These are phyloP conservation scores for Lissonota sp. DNA, from an alignment of 2,888 invertebrate species.

Conservation along the genomic window DNA sequence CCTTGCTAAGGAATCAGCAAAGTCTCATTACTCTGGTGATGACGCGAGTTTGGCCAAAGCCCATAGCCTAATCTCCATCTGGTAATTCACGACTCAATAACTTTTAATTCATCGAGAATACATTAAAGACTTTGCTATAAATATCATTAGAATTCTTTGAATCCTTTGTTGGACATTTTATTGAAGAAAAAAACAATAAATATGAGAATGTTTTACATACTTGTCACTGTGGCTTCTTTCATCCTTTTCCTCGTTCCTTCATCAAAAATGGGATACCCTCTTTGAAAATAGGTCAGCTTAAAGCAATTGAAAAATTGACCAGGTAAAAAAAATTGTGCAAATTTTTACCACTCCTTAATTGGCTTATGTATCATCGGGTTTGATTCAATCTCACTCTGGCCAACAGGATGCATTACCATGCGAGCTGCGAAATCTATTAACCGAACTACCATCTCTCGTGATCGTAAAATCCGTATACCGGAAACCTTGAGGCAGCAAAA, in stretches of 20 bases:
- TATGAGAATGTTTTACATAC: too few relatives aligned
- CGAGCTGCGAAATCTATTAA: background rate
- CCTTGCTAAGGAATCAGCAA: conserved; percentile 60
- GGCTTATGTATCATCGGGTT: background rate
- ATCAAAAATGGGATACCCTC: too few relatives aligned
- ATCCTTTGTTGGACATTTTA: too few relatives aligned
- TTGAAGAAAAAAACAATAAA: too few relatives aligned
- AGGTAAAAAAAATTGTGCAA: background rate
- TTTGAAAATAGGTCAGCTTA: background rate
- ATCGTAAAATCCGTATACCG: background rate
- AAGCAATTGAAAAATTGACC: background rate
- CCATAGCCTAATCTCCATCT: conserved; percentile 30
- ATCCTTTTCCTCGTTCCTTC: too few relatives aligned
- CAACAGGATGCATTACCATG: background rate
- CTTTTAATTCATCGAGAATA: too few relatives aligned
- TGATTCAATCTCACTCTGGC: background rate
- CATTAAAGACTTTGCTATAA: too few relatives aligned
- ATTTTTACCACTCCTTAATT: background rate
- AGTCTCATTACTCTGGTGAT: too few relatives aligned
- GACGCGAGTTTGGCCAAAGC: too few relatives aligned
- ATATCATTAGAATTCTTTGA: too few relatives aligned
- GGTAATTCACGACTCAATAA: background rate
- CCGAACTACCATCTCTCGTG: background rate
- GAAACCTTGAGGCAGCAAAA: conserved; percentile 26
- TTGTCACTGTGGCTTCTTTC: too few relatives aligned